A percentile compares a stretch with the other conserved stretches of the same genome.
Conservation (phyloP, 37 sponge, comb jelly and placozoan species). For the Petrosia ficiformis region DNA sequence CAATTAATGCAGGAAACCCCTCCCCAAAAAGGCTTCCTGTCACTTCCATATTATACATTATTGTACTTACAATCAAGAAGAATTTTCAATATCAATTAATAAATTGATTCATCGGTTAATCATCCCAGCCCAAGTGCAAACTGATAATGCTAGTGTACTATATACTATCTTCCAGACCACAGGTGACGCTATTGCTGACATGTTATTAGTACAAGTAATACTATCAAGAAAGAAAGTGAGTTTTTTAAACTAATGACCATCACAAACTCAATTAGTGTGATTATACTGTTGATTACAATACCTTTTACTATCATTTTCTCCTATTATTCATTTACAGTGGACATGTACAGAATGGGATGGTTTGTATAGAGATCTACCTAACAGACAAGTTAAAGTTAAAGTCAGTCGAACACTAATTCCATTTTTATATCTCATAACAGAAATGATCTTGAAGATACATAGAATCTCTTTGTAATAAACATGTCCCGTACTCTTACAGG, state of each 20-base stretch:
- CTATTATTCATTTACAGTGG: conserved; percentile 47
- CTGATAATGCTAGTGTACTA: background rate
- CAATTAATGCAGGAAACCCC: too few relatives aligned
- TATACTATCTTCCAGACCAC: conserved; percentile 46
- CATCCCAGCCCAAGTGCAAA: background rate
- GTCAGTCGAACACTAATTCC: conserved; percentile 16
- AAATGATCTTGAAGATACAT: too few relatives aligned
- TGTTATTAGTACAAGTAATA: conserved; percentile 83
- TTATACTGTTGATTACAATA: background rate
- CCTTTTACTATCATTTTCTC: too few relatives aligned
- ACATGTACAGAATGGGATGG: conserved; percentile 59
- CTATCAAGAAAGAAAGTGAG: conserved; percentile 50
- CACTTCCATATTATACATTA: too few relatives aligned
- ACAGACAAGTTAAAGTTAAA: conserved; percentile 80
- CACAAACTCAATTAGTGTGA: too few relatives aligned
- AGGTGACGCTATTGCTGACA: conserved; percentile 90
- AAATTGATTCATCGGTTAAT: too few relatives aligned
- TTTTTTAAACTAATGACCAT: too few relatives aligned
- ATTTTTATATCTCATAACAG: conserved; percentile 1
- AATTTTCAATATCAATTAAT: too few relatives aligned
- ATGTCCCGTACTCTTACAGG: too few relatives aligned
- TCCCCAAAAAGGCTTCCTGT: too few relatives aligned
- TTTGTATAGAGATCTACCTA: conserved; percentile 86
- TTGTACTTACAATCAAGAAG: too few relatives aligned
- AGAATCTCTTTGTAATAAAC: too few relatives aligned